A percentile compares a stretch with the other conserved stretches of the same genome.
phyloP scores from a whole-genome alignment of 2,888 invertebrate species.

The Drosophila mercatorum region DNA sequence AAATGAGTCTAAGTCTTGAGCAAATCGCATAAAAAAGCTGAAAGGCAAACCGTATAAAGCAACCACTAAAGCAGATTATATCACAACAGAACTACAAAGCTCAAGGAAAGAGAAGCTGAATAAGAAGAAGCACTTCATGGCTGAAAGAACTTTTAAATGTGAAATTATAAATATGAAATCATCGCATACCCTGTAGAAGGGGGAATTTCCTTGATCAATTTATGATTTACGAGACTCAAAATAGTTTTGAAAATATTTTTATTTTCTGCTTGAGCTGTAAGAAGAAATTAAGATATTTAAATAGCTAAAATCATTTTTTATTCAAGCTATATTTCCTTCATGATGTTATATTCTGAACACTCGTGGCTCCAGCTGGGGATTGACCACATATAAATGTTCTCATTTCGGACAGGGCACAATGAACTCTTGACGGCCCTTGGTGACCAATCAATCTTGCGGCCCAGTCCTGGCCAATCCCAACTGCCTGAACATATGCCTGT shows the following conservation, averaged over 20 bases:
- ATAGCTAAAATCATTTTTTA: too few species aligned
- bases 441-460: constrained; percentile 62
- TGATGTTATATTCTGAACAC: background rate
- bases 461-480: constrained; percentile 30
- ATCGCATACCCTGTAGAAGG: background rate
- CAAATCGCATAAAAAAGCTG: constrained; percentile 15
- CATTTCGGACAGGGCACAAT: constrained; percentile 25
- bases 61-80: constrained; percentile 20
- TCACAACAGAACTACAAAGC: background rate
- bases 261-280: too few species aligned
- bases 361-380: background rate
- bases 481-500: constrained; percentile 12
- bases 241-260: background rate
- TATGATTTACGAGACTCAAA: background rate
- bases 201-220: too few species aligned
- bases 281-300: too few species aligned
- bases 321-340: background rate
- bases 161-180: background rate
- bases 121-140: too few species aligned
- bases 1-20: constrained; percentile 25
- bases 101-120: background rate
- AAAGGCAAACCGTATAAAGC: constrained; percentile 8
- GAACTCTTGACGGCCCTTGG: constrained; percentile 30
- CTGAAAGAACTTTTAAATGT: background rate
- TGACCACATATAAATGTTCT: constrained; percentile 45